Conservation (phyloP, 2,113 vertebrate genomes). For the Origma solitaria region DNA sequence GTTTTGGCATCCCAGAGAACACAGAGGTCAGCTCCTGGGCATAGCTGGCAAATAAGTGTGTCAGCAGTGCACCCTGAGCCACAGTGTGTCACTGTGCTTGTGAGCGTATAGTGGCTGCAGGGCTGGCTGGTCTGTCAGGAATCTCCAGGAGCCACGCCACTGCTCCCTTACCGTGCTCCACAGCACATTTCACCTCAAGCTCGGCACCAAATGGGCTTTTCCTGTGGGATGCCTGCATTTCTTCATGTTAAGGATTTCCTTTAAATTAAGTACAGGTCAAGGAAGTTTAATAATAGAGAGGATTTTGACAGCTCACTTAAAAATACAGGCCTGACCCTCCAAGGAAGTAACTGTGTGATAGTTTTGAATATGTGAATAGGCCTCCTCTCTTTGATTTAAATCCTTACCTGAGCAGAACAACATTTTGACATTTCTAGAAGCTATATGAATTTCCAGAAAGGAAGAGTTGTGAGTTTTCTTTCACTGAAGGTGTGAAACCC, state of each 20-base stretch:
- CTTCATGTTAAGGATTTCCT: not conserved
- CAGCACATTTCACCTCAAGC: not conserved
- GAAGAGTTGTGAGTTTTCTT: not conserved
- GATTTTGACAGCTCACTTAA: not conserved
- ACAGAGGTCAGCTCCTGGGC: not conserved
- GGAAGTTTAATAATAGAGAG: not conserved
- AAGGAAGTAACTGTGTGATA: not conserved
- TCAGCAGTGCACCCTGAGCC: not conserved
- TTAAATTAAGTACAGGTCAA: not conserved
- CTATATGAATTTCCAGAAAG: not conserved
- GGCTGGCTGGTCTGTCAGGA: not conserved
- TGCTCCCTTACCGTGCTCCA: rapidly evolving
- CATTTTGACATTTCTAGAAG: not conserved
- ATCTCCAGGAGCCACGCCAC: rapidly evolving
- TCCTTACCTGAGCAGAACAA: not conserved
- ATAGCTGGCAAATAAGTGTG: not conserved
- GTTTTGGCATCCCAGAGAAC: not conserved
- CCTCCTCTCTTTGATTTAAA: not conserved
- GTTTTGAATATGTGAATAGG: not conserved
- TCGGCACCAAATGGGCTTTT: not conserved
- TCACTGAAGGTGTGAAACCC: not conserved
- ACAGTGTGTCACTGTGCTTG: no score
- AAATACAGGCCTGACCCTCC: not conserved
- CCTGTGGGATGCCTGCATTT: not conserved
- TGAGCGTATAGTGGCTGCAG: rapidly evolving